A percentile compares a stretch with the other conserved stretches of the same genome.
phyloP scores from a whole-genome alignment of 2,113 vertebrate genomes.

The Gallinago undulata region DNA sequence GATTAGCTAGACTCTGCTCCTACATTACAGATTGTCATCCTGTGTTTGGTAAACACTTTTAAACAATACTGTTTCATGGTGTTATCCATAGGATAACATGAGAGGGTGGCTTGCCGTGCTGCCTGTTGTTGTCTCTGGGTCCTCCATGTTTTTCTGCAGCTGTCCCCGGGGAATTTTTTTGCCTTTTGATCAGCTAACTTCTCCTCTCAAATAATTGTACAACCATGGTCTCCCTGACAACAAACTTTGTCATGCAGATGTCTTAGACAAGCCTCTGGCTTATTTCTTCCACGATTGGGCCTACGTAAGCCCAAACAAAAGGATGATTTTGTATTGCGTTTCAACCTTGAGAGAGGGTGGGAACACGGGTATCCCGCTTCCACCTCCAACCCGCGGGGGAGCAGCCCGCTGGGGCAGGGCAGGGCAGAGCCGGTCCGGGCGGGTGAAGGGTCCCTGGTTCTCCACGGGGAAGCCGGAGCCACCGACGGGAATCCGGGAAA shows the following conservation, averaged over 20 bases:
- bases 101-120: neutral
- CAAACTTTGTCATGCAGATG: neutral
- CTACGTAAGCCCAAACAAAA: neutral
- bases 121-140: neutral
- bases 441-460: neutral
- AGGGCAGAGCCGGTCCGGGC: neutral
- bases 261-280: neutral
- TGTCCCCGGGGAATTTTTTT: neutral
- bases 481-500: too few relatives aligned
- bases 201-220: neutral
- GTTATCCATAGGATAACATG: neutral
- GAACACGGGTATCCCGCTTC: accelerated
- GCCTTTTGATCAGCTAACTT: neutral
- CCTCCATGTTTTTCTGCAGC: neutral
- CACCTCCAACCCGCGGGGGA: too few relatives aligned
- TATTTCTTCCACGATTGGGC: neutral
- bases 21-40: neutral
- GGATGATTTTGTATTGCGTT: neutral
- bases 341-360: neutral
- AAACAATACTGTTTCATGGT: neutral
- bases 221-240: neutral
- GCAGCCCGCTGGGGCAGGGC: neutral
- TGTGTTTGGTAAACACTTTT: neutral
- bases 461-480: accelerated
- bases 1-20: neutral